Percentiles rank a stretch among this genome's conserved stretches.
Conservation (phyloP, 1,140 invertebrate genomes). For the Nasonia vitripennis region DNA sequence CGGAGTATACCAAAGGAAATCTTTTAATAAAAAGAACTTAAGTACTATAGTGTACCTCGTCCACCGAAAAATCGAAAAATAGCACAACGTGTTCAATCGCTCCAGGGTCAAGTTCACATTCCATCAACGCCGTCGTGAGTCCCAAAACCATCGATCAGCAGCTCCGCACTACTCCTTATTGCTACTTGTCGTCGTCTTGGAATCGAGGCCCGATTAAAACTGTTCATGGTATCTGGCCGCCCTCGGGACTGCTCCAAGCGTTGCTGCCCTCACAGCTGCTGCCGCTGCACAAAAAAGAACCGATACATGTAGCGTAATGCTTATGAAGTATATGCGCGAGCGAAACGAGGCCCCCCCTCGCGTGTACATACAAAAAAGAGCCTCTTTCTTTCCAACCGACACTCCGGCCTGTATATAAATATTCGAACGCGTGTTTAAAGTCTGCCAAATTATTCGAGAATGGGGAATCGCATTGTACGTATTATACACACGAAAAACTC, state of each 20-base stretch:
- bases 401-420: too few species aligned
- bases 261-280: constrained; percentile 20
- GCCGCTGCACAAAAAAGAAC: not conserved
- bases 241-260: not conserved
- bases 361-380: too few species aligned
- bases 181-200: not conserved
- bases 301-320: not conserved
- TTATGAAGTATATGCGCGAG: not conserved
- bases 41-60: not conserved
- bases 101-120: not conserved
- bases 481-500: too few species aligned
- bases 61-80: not conserved
- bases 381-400: too few species aligned
- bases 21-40: not conserved
- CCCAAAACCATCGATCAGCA: not conserved
- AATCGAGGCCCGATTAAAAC: constrained; percentile 2
- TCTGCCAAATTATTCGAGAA: too few species aligned
- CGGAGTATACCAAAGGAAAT: not conserved
- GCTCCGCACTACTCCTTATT: not conserved
- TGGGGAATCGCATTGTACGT: too few species aligned
- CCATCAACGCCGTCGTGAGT: not conserved
- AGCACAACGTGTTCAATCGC: not conserved
- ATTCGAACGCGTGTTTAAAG: too few species aligned
- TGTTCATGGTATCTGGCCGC: constrained; percentile 11
- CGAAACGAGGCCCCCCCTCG: not conserved